Evolutionary conservation across 1,140 invertebrate species (phyloP).

Genomic region (Cylas formicarius): DNA sequence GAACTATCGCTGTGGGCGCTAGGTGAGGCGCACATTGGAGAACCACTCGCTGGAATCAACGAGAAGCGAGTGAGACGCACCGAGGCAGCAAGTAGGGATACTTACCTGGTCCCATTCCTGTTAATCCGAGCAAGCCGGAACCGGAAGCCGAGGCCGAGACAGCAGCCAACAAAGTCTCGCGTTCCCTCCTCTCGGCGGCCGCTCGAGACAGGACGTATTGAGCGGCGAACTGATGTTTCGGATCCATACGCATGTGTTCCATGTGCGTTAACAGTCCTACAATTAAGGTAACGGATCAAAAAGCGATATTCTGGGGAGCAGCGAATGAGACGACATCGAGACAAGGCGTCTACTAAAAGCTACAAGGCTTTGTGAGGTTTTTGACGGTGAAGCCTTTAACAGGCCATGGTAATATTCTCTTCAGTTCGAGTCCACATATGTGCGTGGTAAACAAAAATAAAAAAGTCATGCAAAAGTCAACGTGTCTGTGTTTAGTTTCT

Average conservation of each 20-base stretch:
- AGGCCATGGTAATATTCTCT: no score
- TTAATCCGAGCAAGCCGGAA: conserved; percentile 36
- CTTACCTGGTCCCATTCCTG: conserved; percentile 39
- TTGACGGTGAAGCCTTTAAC: no score
- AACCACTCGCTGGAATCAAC: conserved; percentile 40
- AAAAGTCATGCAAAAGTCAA: conserved; percentile 9
- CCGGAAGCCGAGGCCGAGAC: conserved; percentile 54
- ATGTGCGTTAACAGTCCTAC: conserved; percentile 88
- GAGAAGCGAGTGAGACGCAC: no score
- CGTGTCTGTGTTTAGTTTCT: conserved; percentile 14
- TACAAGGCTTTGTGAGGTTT: no score
- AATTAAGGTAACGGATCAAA: no score
- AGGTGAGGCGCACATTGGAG: conserved; percentile 67
- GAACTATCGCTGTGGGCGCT: conserved; percentile 75
- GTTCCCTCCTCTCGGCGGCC: conserved; percentile 78
- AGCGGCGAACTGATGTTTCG: conserved; percentile 91
- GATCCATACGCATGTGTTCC: conserved; percentile 95
- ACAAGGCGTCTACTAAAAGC: no score
- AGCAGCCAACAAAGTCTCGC: conserved; percentile 67
- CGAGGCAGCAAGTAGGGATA: conserved; percentile 8
- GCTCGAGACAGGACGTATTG: conserved; percentile 86
- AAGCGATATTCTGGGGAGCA: no score
- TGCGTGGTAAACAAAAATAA: conserved; percentile 13
- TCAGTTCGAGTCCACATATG: conserved; percentile 22
- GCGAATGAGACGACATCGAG: no score